Base-by-base conservation (phyloP, 2,888 invertebrate genomes). In the Cheilosia grossa region DNA sequence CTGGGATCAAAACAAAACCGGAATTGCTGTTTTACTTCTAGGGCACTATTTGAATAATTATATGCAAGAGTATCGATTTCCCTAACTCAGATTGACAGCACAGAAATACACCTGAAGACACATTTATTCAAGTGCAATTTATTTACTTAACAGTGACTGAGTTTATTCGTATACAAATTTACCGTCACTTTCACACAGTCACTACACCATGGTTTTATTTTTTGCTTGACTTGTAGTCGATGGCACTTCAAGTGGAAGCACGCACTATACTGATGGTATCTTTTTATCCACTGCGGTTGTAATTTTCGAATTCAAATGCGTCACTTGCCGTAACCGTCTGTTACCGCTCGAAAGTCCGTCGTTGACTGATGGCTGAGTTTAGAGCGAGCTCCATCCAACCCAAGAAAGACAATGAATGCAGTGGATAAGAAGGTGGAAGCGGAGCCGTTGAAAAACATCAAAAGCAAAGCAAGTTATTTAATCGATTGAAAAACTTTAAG, bases 31-130 rank as follows among this genome's bases (percentile, higher is more conserved):
- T 56, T 59, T 53, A 72, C 70, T 74, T 80, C 85, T 85, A 77
- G 81, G 81, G 56, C 81, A 81, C 42, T 40, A 85, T 85, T 85
- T 85, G 75, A 85, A 81, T 85, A 70, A 54, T 66, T 61, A 70
- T 59, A 66, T 47, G 63, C 63, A 64, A 67, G 66, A 59, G 33
- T 83, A 83, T 83, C 70, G 70, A 79, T 77, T 81, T 81, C 81
- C 56, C 61, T 72, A 63, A 49, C 75, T 69, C 58, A 53, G 44
- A 56, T 51, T 49, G 17, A 54, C 67, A 49, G 47, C 42, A 61
- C 47, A 70, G 40, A 10, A 42, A 37, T 4, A 56, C 56, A 64
- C 58, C 6, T 56, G 47, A 9, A 73, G 42, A 44, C 33, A 63
- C 30, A 73, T 24, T 61, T 30, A 49, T 19, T 30, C 6, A 37